These are phyloP conservation scores for Dendronephthya gigantea DNA, from an alignment of 64 coral and sea anemone genomes.

Conservation along the genomic window DNA sequence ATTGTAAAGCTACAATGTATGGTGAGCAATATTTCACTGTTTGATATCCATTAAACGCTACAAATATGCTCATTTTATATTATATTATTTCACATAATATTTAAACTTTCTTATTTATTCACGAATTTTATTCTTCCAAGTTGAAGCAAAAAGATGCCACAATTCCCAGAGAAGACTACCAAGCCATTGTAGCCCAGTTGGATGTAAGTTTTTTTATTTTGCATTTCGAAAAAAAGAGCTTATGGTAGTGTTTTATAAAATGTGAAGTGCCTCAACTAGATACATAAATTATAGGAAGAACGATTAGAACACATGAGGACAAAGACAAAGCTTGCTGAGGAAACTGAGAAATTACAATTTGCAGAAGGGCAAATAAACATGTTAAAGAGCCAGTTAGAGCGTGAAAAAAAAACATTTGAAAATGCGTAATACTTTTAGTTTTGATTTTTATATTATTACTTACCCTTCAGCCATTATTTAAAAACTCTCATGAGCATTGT, in stretches of 20 bases:
- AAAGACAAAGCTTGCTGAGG: slow-evolving; percentile 83
- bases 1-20: slow-evolving; percentile 50
- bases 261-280: background rate
- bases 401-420: slow-evolving; percentile 84
- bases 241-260: background rate
- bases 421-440: slow-evolving; percentile 55
- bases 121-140: slow-evolving; percentile 19
- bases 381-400: slow-evolving; percentile 71
- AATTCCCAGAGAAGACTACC: slow-evolving; percentile 69
- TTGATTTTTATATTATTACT: background rate
- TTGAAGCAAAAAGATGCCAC: slow-evolving; percentile 52
- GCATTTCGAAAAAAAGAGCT: background rate
- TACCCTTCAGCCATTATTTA: too few relatives aligned
- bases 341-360: slow-evolving; percentile 92
- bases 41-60: background rate
- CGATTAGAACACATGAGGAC: slow-evolving; percentile 89
- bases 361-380: slow-evolving; percentile 89
- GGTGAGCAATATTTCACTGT: slow-evolving; percentile 24
- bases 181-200: slow-evolving; percentile 52
- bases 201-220: slow-evolving; percentile 42
- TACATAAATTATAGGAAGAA: slow-evolving; percentile 46
- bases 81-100: background rate
- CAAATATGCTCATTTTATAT: background rate
- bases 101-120: background rate
- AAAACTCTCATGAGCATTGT: too few relatives aligned